Base-by-base conservation (phyloP, 1,140 invertebrate genomes). In the Drosophila parvula region DNA sequence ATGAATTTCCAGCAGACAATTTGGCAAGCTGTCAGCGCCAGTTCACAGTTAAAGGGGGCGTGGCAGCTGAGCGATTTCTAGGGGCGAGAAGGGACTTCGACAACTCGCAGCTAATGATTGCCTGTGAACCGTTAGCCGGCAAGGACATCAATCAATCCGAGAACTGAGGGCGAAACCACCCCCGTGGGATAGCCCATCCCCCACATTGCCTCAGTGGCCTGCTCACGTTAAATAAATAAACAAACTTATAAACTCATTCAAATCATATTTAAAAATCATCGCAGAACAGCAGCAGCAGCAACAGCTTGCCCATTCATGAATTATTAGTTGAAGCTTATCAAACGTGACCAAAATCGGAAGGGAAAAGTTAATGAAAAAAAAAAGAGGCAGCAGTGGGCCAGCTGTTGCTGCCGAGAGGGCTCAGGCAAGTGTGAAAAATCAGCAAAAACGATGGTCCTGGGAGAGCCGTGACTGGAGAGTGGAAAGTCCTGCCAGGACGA, bases 211-310 rank as follows among this genome's bases (percentile, higher is more conserved):
- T 12, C 16, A 12, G 14, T 16, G 62, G 40, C 34, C 34, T 38
- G 32, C 56, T 60, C 57, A 65, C 61, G 77, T 86, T 78, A 86
- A 80, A 69, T 75, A 86, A 86, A 88, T 88, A 86, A 83, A 88
- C 79, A 79, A 82, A 85, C 76, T 88, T 86, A 86, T 88, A 89
- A 86, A 86, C 83, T 88, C 83, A 86, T 86, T 86, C 76, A 76
- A 88, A 88, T 88, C 84, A 83, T 88, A 88, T 88, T 86, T 86
- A 88, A 86, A 81, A 88, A 85, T 83, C 84, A 86, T 88, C 73
- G 57, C 41, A 59, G 45, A 65, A 14, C 36, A 45, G 82, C 48
- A 53, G 47, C 32, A 67, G 14, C 45, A 81, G 76, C 82, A 86
- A 88, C 83, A 86, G 83, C 83, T 68, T 86, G 84, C 62, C 73